These are phyloP conservation scores for Neria commutata DNA, from an alignment of 2,888 invertebrate species.

Conservation along the genomic window DNA sequence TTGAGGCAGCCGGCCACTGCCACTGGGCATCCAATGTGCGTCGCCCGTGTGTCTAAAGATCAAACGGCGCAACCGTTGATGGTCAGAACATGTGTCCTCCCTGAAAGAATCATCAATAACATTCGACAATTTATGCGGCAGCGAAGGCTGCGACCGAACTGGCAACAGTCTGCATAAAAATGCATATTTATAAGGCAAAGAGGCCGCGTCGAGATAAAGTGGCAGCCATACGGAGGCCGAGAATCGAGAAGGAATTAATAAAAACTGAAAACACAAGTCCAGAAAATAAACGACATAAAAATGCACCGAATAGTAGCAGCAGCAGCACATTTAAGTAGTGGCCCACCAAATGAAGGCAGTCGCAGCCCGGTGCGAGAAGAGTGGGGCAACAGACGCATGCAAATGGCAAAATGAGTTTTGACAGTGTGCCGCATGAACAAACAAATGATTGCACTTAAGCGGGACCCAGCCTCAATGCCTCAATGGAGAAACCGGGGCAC, in stretches of 20 bases:
- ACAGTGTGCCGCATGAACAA: conserved; percentile 45
- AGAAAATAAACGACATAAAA: conserved; percentile 35
- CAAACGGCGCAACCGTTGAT: conserved; percentile 32
- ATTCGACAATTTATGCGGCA: conserved; percentile 49
- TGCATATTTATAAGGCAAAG: conserved; percentile 49
- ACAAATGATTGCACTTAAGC: conserved; percentile 51
- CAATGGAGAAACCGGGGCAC: conserved; percentile 5
- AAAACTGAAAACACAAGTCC: neutral
- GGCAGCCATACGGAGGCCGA: conserved; percentile 14
- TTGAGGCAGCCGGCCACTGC: neutral
- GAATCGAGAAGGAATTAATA: neutral
- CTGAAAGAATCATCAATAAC: conserved; percentile 54
- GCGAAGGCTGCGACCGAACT: no score
- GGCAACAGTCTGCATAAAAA: conserved; percentile 50
- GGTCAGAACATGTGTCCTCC: conserved; percentile 50
- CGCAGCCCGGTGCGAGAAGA: conserved; percentile 28
- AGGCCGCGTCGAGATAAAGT: conserved; percentile 30
- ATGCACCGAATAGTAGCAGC: conserved; percentile 3
- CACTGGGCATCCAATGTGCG: conserved; percentile 11
- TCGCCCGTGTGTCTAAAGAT: conserved; percentile 18
- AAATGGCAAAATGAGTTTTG: conserved; percentile 45
- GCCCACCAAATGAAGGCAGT: conserved; percentile 26
- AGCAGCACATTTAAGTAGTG: conserved; percentile 28
- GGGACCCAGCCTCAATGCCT: no score
- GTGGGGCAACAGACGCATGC: no score